Evolutionary conservation across 2,888 invertebrate species (phyloP), one percentile per base, ranked within the genome.

Genomic region (Arctia plantaginis): DNA sequence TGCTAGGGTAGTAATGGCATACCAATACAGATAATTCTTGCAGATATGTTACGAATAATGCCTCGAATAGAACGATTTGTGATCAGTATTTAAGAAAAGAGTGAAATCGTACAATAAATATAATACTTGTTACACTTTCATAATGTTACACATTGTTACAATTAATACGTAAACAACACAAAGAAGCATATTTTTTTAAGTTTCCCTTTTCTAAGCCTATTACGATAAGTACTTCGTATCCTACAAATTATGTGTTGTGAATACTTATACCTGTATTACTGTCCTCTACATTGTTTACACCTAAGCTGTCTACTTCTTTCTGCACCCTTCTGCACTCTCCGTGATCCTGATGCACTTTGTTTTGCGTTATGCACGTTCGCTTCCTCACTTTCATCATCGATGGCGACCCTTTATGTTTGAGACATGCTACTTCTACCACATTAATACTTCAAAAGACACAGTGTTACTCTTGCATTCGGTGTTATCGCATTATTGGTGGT

Each of bases 61-160:
- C 91, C 91, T 89, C 87, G 86, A 87, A 87, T 90, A 91, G 87
- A 89, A 87, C 86, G 89, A 89, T 90, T 92, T 94, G 94, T 94
- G 93, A 94, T 94, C 89, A 90, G 90, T 92, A 91, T 90, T 89
- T 89, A 88, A 88, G 87, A 93, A 65, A 75, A 93, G 93, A 94
- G 91, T 94, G 94, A 94, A 92, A 92, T 91, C 93, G 94, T 94
- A 95, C 95, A 95, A 95, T 94, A 93, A 92, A 90, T 85, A 85
- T 88, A 90, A 90, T 92, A 92, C 90, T 93, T 94, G 93, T 94
- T 94, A 94, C 93, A 93, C 92, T 92, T 90, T 90, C 91, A 90
- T 93, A 92, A 90, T 93, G 89, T 93, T 94, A 94, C 93, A 94
- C 93, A 90, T 92, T 93, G 92, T 93, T 94, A 93, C 93, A 92